These are phyloP conservation scores for Glossosoma conforme DNA, from an alignment of 1,140 invertebrate species.

Conservation along the genomic window DNA sequence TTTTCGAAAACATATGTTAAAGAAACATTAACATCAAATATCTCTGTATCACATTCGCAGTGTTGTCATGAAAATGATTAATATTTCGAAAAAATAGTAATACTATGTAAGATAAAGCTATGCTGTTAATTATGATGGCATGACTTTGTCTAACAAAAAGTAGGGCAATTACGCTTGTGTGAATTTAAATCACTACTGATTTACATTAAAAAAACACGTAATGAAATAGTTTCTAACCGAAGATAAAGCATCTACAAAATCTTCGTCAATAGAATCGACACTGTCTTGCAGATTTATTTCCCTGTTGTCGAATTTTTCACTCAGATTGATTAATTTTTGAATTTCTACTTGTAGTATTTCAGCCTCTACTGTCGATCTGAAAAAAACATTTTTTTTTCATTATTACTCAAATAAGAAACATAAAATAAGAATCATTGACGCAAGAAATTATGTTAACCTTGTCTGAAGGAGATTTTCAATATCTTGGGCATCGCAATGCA, in stretches of 20 bases:
- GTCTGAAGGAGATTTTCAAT: slow-evolving; percentile 24
- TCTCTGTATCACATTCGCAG: too few species aligned
- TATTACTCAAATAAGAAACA: too few species aligned
- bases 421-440: not conserved
- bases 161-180: too few species aligned
- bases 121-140: too few species aligned
- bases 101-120: too few species aligned
- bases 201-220: slow-evolving; percentile 9
- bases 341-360: slow-evolving; percentile 27
- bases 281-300: slow-evolving; percentile 28
- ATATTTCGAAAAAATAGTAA: too few species aligned
- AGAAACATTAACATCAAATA: too few species aligned
- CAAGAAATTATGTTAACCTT: slow-evolving; percentile 8
- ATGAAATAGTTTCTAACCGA: slow-evolving; percentile 20
- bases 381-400: slow-evolving; percentile 2
- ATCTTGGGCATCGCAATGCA: slow-evolving; percentile 21
- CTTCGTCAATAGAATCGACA: slow-evolving; percentile 29
- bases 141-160: too few species aligned
- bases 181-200: too few species aligned
- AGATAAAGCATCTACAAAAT: slow-evolving; percentile 28
- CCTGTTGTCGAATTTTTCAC: slow-evolving; percentile 11
- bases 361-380: slow-evolving; percentile 26
- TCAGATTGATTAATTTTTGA: slow-evolving; percentile 25
- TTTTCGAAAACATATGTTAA: too few species aligned
- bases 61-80: too few species aligned